phyloP scores from a whole-genome alignment of 2,888 invertebrate genomes.

The Adelphocoris suturalis region DNA sequence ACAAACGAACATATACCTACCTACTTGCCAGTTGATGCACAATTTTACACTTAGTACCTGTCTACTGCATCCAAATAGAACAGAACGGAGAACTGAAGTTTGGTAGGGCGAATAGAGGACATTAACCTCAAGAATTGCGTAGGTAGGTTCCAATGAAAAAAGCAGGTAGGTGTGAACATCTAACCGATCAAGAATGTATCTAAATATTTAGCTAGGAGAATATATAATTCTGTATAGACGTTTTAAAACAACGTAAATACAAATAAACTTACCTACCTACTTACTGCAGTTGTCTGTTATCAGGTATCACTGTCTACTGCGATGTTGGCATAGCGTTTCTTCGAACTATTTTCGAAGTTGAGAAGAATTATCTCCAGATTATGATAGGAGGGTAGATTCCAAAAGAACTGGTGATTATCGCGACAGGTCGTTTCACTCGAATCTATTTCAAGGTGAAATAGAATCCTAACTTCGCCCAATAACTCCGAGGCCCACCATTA shows the following conservation, averaged over 20 bases:
- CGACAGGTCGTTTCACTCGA: slow-evolving; percentile 45
- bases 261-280: not conserved
- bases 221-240: not conserved
- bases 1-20: too few relatives aligned
- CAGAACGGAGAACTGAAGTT: not conserved
- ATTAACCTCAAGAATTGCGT: not conserved
- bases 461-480: slow-evolving; percentile 1
- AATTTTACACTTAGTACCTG: too few relatives aligned
- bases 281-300: not conserved
- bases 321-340: slow-evolving; percentile 4
- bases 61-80: not conserved
- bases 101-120: not conserved
- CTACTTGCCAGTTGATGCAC: too few relatives aligned
- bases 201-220: too few relatives aligned
- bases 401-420: slow-evolving; percentile 2
- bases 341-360: not conserved
- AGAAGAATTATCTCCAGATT: not conserved
- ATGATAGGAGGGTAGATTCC: not conserved
- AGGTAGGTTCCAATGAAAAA: too few relatives aligned
- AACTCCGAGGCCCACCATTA: not conserved
- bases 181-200: too few relatives aligned
- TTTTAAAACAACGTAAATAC: not conserved
- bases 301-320: not conserved
- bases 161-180: too few relatives aligned
- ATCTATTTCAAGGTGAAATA: slow-evolving; percentile 48